These are phyloP conservation scores for Asarcornis scutulata DNA, from an alignment of 2,113 vertebrate genomes.

Conservation along the genomic window DNA sequence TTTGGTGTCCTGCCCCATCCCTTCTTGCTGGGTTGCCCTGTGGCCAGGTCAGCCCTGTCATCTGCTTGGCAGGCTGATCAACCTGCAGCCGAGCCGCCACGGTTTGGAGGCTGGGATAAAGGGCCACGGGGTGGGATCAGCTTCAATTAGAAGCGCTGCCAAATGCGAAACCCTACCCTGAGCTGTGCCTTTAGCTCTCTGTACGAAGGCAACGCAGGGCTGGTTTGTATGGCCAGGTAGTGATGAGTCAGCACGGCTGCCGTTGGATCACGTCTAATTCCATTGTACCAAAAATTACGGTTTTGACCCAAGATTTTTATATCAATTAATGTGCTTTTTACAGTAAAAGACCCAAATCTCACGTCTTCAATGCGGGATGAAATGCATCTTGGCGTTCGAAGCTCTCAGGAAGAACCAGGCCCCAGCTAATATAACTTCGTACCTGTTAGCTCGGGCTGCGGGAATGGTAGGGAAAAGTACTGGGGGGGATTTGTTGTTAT, in stretches of 20 bases:
- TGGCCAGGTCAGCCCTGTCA: neutral
- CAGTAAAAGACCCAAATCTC: neutral
- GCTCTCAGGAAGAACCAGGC: neutral
- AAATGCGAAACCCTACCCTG: accelerated
- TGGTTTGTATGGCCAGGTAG: neutral
- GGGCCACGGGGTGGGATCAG: neutral
- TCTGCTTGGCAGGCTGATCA: neutral
- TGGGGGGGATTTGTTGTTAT: neutral
- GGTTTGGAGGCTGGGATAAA: neutral
- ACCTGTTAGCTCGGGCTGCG: neutral
- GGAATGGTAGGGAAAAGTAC: neutral
- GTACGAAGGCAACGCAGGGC: neutral
- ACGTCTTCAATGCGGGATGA: neutral
- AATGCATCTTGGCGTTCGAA: accelerated
- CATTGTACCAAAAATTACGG: neutral
- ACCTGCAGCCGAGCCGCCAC: accelerated
- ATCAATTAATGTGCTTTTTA: neutral
- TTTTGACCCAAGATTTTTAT: neutral
- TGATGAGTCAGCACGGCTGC: neutral
- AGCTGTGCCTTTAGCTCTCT: neutral
- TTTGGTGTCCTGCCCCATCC: neutral
- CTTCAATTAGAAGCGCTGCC: neutral
- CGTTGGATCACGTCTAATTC: neutral
- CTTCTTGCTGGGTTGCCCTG: neutral
- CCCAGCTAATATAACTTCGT: neutral